Percentiles rank a stretch among this genome's conserved stretches.
Evolutionary conservation across 2,888 invertebrate species (phyloP).

Genomic region (Drosophila borealis): DNA sequence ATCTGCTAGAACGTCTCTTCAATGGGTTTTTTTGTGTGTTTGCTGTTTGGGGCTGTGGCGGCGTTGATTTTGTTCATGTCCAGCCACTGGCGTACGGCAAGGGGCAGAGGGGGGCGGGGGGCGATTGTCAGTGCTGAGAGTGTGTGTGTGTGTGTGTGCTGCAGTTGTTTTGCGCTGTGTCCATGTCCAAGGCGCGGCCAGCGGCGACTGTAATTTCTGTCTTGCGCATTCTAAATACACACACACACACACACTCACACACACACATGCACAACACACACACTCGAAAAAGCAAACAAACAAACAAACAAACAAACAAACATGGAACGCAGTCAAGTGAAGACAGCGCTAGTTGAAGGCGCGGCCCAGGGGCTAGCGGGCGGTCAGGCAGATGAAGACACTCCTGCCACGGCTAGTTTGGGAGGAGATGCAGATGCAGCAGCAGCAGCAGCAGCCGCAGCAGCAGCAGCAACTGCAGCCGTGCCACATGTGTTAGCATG

Average conservation of each 20-base stretch:
- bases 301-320: conserved; percentile 75
- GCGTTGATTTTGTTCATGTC: conserved; percentile 66
- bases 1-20: conserved; percentile 37
- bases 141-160: conserved; percentile 18
- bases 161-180: conserved; percentile 40
- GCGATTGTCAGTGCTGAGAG: neutral
- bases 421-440: conserved; percentile 71
- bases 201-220: conserved; percentile 74
- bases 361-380: neutral
- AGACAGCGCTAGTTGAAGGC: conserved; percentile 54
- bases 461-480: conserved; percentile 8
- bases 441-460: conserved; percentile 11
- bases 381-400: conserved; percentile 49
- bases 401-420: conserved; percentile 67
- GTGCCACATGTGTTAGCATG: conserved; percentile 11
- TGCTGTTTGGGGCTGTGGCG: conserved; percentile 58
- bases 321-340: conserved; percentile 77
- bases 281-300: conserved; percentile 72
- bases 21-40: conserved; percentile 47
- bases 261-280: conserved; percentile 38
- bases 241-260: conserved; percentile 40
- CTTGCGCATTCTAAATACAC: conserved; percentile 71
- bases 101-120: neutral
- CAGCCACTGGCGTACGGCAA: conserved; percentile 17
- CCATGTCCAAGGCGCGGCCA: conserved; percentile 74